phyloP scores from a whole-genome alignment of 2,113 vertebrate genomes.

The Gallinago paraguaiae region DNA sequence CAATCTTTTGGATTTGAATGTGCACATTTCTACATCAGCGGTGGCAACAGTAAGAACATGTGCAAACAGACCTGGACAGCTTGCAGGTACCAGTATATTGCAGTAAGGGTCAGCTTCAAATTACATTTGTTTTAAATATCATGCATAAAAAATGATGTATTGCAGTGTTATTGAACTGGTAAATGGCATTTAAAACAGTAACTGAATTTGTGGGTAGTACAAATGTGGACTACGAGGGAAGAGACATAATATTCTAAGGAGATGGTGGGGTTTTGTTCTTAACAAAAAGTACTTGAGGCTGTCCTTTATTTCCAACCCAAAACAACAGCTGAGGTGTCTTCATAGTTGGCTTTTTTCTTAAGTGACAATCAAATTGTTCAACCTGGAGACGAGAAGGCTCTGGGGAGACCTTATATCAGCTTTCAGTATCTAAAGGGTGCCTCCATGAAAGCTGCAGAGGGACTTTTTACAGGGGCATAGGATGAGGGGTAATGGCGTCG shows the following conservation, averaged over 20 bases:
- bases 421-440: no score
- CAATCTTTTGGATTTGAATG: not conserved
- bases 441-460: no score
- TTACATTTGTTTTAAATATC: not conserved
- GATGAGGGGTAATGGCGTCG: no score
- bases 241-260: not conserved
- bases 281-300: not conserved
- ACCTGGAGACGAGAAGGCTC: no score
- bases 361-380: not conserved
- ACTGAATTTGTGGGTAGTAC: not conserved
- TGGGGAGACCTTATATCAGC: no score
- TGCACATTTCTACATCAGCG: not conserved
- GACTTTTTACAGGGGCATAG: no score
- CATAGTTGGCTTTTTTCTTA: not conserved
- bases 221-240: not conserved
- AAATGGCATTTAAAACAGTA: not conserved
- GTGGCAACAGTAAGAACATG: not conserved
- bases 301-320: not conserved
- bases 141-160: not conserved
- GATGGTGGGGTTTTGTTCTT: not conserved
- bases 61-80: not conserved
- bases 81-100: not conserved
- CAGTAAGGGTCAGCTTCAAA: not conserved
- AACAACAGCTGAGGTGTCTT: not conserved
- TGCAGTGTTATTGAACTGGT: not conserved